Conservation (phyloP, 2,888 invertebrate genomes). For the Plutella xylostella region DNA sequence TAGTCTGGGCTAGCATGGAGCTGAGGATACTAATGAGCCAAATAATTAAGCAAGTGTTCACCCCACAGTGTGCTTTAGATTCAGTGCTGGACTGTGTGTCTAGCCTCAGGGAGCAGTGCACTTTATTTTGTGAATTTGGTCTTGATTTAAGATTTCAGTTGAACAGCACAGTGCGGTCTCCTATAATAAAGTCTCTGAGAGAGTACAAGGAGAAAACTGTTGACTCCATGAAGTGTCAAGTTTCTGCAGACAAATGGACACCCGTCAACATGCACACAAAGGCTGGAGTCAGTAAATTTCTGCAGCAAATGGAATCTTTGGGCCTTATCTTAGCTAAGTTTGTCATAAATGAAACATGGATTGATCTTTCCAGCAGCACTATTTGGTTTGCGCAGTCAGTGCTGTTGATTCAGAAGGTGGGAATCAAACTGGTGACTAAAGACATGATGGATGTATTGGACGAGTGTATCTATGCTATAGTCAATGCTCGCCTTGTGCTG, state of each 20-base stretch:
- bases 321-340: constrained; percentile 77
- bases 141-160: constrained; percentile 93
- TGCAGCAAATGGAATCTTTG: constrained; percentile 77
- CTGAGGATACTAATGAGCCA: constrained; percentile 83
- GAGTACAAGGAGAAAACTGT: constrained; percentile 85
- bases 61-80: constrained; percentile 87
- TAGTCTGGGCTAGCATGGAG: constrained; percentile 92
- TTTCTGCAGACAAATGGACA: constrained; percentile 87
- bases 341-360: constrained; percentile 73
- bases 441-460: constrained; percentile 81
- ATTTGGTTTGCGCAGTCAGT: constrained; percentile 83
- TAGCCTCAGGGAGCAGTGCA: constrained; percentile 80
- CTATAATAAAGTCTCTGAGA: constrained; percentile 79
- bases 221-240: constrained; percentile 82
- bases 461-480: constrained; percentile 78
- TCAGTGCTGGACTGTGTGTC: constrained; percentile 89
- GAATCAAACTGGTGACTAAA: constrained; percentile 78
- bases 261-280: constrained; percentile 84
- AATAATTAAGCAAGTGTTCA: constrained; percentile 89
- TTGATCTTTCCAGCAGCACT: constrained; percentile 83
- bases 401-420: constrained; percentile 79
- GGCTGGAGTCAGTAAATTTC: constrained; percentile 74
- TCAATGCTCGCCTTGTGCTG: constrained; percentile 78
- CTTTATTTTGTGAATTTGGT: constrained; percentile 74
- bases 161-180: constrained; percentile 84